A percentile compares a stretch with the other conserved stretches of the same genome.
phyloP scores from a whole-genome alignment of 2,797 vertebrate species.

The Orestias chungarensis region DNA sequence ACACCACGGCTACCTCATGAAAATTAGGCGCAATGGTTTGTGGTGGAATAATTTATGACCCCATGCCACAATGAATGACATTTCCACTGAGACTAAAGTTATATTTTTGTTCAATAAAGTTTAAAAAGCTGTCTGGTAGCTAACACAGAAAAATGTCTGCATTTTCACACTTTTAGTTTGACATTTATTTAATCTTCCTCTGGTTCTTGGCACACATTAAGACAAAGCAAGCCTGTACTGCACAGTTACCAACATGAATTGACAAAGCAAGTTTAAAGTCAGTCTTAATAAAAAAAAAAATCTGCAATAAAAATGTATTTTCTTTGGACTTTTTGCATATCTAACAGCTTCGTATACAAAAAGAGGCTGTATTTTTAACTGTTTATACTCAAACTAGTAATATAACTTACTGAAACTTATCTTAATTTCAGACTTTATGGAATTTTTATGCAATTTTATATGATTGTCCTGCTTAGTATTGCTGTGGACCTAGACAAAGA shows the following conservation, averaged over 20 bases:
- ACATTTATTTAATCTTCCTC: not conserved
- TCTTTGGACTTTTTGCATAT: slow-evolving; percentile 4
- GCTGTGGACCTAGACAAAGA: no score
- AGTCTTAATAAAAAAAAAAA: slow-evolving; percentile 12
- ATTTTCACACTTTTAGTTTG: no score
- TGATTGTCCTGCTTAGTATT: no score
- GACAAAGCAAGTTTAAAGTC: not conserved
- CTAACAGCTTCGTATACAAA: slow-evolving; percentile 22
- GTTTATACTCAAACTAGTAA: slow-evolving; percentile 15
- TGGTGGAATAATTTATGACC: not conserved
- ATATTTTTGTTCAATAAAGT: not conserved
- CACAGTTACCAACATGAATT: not conserved
- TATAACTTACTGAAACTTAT: no score
- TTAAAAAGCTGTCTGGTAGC: no score
- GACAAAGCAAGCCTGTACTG: not conserved
- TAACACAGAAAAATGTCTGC: no score
- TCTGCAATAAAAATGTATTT: not conserved
- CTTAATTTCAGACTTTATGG: no score
- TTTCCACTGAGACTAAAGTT: not conserved
- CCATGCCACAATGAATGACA: not conserved
- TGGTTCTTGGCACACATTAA: not conserved
- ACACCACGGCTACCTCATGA: not conserved
- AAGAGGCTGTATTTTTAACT: slow-evolving; percentile 3
- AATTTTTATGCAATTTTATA: no score
- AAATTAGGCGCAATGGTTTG: not conserved